These are phyloP conservation scores for Campoplex nolae DNA, from an alignment of 2,888 invertebrate species.

Conservation along the genomic window DNA sequence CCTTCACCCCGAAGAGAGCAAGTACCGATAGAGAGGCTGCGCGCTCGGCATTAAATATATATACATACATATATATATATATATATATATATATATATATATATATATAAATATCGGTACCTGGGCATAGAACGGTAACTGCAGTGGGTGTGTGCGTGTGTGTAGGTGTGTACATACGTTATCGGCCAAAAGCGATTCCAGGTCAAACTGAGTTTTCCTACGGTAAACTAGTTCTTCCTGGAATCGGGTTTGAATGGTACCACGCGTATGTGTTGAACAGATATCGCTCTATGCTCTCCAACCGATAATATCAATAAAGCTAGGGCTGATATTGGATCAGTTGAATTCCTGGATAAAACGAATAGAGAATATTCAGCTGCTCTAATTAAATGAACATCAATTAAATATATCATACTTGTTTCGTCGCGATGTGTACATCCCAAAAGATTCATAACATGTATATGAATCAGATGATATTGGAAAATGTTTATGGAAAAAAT, in stretches of 20 bases:
- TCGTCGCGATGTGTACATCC: conserved; percentile 7
- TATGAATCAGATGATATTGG: neutral
- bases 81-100: neutral
- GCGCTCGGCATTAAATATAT: conserved; percentile 20
- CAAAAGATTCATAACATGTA: conserved; percentile 13
- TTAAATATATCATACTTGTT: conserved; percentile 50
- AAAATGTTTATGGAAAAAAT: neutral
- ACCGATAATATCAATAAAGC: neutral
- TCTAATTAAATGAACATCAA: conserved; percentile 54
- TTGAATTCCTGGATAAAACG: conserved; percentile 39
- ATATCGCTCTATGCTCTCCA: neutral
- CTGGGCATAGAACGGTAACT: neutral
- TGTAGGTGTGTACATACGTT: neutral
- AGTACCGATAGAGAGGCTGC: conserved; percentile 54
- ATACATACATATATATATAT: neutral
- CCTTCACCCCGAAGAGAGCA: conserved; percentile 73
- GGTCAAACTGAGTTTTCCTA: neutral
- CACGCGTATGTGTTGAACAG: neutral
- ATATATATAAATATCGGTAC: neutral
- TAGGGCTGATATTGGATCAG: conserved; percentile 19
- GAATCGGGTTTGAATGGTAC: neutral
- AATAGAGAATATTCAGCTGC: conserved; percentile 50
- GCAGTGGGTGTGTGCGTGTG: neutral
- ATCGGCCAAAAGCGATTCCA: neutral
- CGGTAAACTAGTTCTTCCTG: neutral